Conservation (phyloP, 2,888 invertebrate species). For the Dioctria rufipes region DNA sequence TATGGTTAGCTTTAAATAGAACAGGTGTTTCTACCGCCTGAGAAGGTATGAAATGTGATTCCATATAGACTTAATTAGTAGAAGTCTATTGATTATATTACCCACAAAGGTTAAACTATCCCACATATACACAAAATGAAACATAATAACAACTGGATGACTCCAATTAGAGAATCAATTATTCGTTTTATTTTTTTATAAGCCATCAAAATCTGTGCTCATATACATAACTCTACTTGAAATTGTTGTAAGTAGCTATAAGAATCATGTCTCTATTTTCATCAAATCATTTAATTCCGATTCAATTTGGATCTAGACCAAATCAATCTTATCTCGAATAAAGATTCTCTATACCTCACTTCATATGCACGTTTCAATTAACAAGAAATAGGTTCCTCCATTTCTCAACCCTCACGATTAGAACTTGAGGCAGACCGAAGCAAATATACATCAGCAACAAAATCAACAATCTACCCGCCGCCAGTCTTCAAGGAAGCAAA, state of each 20-base stretch:
- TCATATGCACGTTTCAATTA: not conserved
- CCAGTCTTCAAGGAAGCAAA: not conserved
- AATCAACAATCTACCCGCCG: not conserved
- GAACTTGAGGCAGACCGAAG: not conserved
- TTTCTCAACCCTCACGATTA: not conserved
- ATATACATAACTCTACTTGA: not conserved
- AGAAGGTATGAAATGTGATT: too few relatives aligned
- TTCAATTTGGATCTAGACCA: not conserved
- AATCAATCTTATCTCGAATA: not conserved
- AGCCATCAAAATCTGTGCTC: too few relatives aligned
- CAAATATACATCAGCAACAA: not conserved
- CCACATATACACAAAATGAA: too few relatives aligned
- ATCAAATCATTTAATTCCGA: not conserved
- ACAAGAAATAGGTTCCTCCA: not conserved
- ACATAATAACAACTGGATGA: too few relatives aligned
- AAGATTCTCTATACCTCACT: not conserved
- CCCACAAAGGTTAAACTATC: too few relatives aligned
- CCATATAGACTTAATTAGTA: too few relatives aligned
- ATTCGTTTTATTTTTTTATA: too few relatives aligned
- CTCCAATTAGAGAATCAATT: too few relatives aligned
- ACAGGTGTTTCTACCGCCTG: too few relatives aligned
- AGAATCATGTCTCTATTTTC: not conserved
- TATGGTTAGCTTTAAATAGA: too few relatives aligned
- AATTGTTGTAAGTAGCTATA: not conserved
- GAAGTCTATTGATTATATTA: too few relatives aligned